Conservation (phyloP, 1,140 invertebrate species). For the Pectinophora gossypiella region DNA sequence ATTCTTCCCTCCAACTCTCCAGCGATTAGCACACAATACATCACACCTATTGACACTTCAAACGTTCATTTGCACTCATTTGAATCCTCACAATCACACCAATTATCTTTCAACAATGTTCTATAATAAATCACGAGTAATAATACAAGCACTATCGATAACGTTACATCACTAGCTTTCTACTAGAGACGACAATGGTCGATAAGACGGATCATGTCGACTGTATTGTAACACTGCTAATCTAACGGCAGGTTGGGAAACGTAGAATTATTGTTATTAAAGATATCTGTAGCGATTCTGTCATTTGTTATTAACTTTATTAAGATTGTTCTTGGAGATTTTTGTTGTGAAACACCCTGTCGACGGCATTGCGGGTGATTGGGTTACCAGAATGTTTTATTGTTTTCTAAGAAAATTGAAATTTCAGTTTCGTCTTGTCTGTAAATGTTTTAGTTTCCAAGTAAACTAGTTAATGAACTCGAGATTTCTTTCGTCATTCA, state of each 20-base stretch:
- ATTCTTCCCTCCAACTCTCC: no score
- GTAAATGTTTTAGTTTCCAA: no score
- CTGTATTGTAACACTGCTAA: neutral
- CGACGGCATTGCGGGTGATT: no score
- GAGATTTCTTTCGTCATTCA: no score
- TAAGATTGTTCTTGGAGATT: neutral
- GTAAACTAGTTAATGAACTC: no score
- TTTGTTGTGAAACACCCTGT: neutral
- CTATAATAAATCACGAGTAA: no score
- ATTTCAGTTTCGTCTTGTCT: no score
- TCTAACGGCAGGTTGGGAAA: neutral
- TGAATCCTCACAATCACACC: neutral
- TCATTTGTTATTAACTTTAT: neutral
- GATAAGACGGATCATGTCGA: neutral
- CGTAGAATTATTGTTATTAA: neutral
- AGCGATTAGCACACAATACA: no score
- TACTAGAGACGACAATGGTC: neutral
- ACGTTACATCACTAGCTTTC: neutral
- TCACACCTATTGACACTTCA: no score
- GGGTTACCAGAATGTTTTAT: no score
- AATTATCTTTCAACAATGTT: neutral
- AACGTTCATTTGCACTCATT: neutral
- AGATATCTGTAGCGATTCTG: neutral
- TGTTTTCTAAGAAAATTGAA: no score
- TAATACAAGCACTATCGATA: no score